Evolutionary conservation across 92 coral and sea anemone species (phyloP), one percentile per base, ranked within the genome.

Genomic region (Actinernus sp.): DNA sequence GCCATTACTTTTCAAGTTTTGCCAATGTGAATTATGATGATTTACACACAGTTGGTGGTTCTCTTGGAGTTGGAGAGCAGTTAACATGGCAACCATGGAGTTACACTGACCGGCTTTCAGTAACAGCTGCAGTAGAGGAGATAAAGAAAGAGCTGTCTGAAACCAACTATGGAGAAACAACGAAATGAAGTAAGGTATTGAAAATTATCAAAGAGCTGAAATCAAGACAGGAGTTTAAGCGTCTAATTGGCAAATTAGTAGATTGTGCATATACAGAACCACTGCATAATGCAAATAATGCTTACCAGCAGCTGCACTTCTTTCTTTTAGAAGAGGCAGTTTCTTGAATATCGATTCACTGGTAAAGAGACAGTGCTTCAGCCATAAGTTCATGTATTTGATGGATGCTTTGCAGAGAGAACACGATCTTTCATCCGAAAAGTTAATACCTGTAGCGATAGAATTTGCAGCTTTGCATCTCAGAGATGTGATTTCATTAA

Each of bases 181-280:
- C 68, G 38, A 81, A 81, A 68, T 61, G 81, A 23, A 80, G 55
- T 51, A 80, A 80, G 51, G 67, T 80, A 58, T 44, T 62, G 21
- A 51, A 61, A 37, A 55, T 60, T 43, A 80, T 71, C 30, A 80
- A 62, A 58, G 81, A 53, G 23, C 53, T 68, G 61, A 49, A 65
- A 62, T 80, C 87, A 33, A 63, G 87, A 57, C 81, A 80, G 47
- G 87, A 71, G 63, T 47, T 64, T 62, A 60, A 71, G 39, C 87
- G 74, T 37, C 40, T 80, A 51, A 60, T 71, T 31, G 87, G 64
- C 26, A 48, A 63, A 49, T 46, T 80, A 50, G 70, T 80, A 71
- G 81, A 80, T 61, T 80, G 59, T 80, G 81, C 56, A 30, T 63
- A 51, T 61, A 81, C 87, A 52, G 81, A 80, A 58, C 86, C 86